Evolutionary conservation across 92 coral and sea anemone genomes (phyloP).

Genomic region (Porites rus): DNA sequence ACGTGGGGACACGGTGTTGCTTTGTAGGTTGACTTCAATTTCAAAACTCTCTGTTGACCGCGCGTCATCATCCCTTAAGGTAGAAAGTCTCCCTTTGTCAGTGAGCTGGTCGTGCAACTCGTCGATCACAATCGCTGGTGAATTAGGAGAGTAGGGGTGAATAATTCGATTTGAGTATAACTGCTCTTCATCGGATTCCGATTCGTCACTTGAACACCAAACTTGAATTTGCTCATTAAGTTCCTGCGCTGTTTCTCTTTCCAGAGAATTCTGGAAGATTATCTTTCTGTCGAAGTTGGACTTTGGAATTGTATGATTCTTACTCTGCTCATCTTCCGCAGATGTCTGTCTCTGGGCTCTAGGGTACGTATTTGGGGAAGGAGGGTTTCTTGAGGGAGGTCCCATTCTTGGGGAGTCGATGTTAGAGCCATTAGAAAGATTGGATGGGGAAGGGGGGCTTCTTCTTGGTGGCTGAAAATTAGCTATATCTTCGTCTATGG

Average conservation of each 20-base stretch:
- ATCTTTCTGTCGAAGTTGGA: neutral
- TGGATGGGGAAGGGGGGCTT: slow-evolving; percentile 10
- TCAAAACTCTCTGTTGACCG: slow-evolving; percentile 35
- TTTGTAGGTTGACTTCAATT: neutral
- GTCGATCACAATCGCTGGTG: slow-evolving; percentile 39
- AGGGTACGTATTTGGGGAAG: slow-evolving; percentile 21
- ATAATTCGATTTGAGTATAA: neutral
- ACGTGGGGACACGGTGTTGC: neutral
- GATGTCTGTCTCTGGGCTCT: neutral
- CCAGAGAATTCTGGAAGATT: slow-evolving; percentile 1
- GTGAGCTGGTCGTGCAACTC: neutral
- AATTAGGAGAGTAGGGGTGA: neutral
- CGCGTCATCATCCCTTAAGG: slow-evolving; percentile 7
- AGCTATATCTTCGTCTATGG: neutral
- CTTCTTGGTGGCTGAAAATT: slow-evolving; percentile 13
- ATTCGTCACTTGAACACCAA: slow-evolving; percentile 38
- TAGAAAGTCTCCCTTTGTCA: neutral
- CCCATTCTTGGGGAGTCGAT: neutral
- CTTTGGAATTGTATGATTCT: neutral
- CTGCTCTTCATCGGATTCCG: slow-evolving; percentile 14
- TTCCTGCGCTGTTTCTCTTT: slow-evolving; percentile 6
- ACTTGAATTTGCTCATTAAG: slow-evolving; percentile 14
- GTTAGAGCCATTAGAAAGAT: neutral
- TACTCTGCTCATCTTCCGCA: neutral
- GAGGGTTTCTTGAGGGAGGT: slow-evolving; percentile 28